These are phyloP conservation scores for Drosophila atripex DNA, from an alignment of 2,888 invertebrate genomes.

Conservation along the genomic window DNA sequence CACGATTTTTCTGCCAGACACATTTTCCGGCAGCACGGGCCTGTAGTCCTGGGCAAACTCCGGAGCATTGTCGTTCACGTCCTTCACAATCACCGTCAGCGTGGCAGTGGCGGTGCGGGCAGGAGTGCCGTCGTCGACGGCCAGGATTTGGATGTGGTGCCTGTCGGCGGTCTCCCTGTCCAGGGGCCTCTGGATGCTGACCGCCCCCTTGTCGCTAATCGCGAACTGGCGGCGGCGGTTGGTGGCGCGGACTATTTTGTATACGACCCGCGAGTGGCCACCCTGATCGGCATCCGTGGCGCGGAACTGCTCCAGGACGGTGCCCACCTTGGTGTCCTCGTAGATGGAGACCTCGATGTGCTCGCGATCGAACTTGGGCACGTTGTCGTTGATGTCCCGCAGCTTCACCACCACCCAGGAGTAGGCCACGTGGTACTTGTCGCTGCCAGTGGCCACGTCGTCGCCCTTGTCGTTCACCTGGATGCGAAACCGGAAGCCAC, in stretches of 20 bases:
- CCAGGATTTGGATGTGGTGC: constrained; percentile 96
- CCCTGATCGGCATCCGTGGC: constrained; percentile 98
- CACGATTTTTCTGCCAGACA: constrained; percentile 93
- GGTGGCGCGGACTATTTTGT: constrained; percentile 94
- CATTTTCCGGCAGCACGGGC: constrained; percentile 95
- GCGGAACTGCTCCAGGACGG: constrained; percentile 94
- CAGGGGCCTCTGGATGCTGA: constrained; percentile 94
- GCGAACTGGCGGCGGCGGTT: constrained; percentile 96
- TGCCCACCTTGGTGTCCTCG: constrained; percentile 96
- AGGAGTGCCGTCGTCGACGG: constrained; percentile 95
- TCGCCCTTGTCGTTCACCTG: constrained; percentile 96
- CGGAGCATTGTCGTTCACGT: constrained; percentile 97
- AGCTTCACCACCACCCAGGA: constrained; percentile 97
- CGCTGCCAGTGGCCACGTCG: constrained; percentile 95
- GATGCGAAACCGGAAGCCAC: constrained; percentile 96
- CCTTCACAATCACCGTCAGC: constrained; percentile 95
- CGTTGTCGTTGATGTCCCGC: constrained; percentile 98
- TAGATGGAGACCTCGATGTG: constrained; percentile 95
- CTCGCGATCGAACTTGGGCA: constrained; percentile 95
- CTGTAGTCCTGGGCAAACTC: constrained; percentile 94
- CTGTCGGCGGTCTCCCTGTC: constrained; percentile 96
- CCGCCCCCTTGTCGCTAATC: constrained; percentile 96
- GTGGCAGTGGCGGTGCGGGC: constrained; percentile 96
- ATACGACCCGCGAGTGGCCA: constrained; percentile 93
- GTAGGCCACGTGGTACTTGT: constrained; percentile 97